Evolutionary conservation across 2,113 vertebrate species (phyloP), one percentile per base, ranked within the genome.

Genomic region (Gambusia holbrooki): DNA sequence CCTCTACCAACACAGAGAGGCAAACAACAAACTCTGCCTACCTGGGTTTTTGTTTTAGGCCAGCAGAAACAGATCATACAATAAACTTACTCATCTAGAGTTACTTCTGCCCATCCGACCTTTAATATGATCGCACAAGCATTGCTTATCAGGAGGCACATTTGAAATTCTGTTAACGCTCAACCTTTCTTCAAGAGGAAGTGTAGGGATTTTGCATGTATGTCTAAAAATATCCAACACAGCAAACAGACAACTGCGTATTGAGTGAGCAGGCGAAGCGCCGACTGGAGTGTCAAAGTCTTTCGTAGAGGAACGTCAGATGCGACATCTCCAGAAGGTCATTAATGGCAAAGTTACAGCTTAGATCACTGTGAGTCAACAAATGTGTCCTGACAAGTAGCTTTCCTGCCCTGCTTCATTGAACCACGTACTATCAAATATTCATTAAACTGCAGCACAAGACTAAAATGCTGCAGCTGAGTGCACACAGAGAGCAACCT

Each of bases 391-490:
- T 66, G 62, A 71, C 30, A 48, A 29, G 14, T 25, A 37, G 17
- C 3, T 76, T 58, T 88, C 76, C 69, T 63, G 76, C 72, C 60
- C 79, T 69, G 72, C 32, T 84, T 77, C 19, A 67, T 30, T 0
- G 1, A 61, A 69, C 60, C 0, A 60, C 17, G 27, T n/a, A 15
- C 69, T 28, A 67, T 62, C 33, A 74, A 51, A 67, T 30, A 32
- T 45, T 15, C 33, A 76, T 74, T 67, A 22, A 51, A 76, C 27
- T 15, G 15, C 5, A 28, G 32, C n/a, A 48, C 13, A 13, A 5
- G 14, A 30, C 2, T n/a, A 27, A 68, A 29, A 29, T 19, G 30
- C 63, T 13, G 48, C 73, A 66, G 30, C 37, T 69, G n/a, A 4
- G 17, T 71, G 72, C n/a, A 69, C 19, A 10, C 8, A 22, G 19